Evolutionary conservation across 1,140 invertebrate species (phyloP).

Genomic region (Hylaeus volcanicus): DNA sequence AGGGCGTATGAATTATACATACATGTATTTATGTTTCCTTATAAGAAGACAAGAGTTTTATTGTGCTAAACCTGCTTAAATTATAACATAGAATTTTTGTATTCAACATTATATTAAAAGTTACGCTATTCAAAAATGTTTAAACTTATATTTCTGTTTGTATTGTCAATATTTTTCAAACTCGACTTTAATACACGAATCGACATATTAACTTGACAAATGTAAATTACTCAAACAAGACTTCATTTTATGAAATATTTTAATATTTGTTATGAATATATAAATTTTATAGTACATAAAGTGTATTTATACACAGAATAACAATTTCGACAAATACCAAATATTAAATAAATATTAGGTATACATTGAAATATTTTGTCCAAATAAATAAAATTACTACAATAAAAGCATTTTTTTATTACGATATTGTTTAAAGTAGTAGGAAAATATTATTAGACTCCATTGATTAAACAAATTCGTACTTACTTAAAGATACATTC

Average conservation of each 20-base stretch:
- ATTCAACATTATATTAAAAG: not conserved
- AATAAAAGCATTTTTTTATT: not conserved
- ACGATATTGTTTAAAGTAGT: conserved; percentile 15
- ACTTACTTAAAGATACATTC: conserved; percentile 93
- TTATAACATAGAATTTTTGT: not conserved
- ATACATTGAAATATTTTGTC: not conserved
- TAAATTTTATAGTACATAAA: conserved; percentile 17
- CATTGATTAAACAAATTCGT: conserved; percentile 33
- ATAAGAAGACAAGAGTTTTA: not conserved
- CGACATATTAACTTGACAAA: not conserved
- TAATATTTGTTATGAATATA: conserved; percentile 10
- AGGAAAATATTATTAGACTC: conserved; percentile 45
- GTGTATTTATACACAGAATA: not conserved
- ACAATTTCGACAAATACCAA: not conserved
- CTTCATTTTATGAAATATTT: conserved; percentile 21
- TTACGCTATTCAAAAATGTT: conserved; percentile 1
- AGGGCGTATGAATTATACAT: not conserved
- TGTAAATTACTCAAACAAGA: not conserved
- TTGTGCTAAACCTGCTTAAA: not conserved
- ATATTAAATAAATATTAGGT: not conserved
- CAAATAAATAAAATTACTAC: conserved; percentile 19
- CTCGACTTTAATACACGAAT: not conserved
- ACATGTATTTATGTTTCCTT: conserved; percentile 4
- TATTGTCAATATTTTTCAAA: conserved; percentile 36
- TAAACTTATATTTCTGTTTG: not conserved